A percentile compares a stretch with the other conserved stretches of the same genome.
Conservation (phyloP, 2,888 invertebrate species). For the Drosophila pegasa region DNA sequence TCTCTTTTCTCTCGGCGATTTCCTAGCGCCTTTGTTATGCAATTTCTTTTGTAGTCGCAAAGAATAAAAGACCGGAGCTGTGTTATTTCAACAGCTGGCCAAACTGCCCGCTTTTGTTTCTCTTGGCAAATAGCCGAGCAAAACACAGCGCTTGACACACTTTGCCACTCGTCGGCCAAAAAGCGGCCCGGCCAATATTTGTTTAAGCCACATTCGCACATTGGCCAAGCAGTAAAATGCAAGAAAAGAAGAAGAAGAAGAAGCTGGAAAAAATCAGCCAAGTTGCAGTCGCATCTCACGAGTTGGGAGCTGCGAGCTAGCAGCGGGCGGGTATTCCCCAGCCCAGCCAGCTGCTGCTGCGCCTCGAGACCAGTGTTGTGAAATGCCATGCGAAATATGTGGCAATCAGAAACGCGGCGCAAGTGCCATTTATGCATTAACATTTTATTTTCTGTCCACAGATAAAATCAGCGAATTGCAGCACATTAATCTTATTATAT, state of each 20-base stretch:
- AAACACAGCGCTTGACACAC: slow-evolving; percentile 61
- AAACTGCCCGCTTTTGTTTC: slow-evolving; percentile 41
- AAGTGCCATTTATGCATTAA: slow-evolving; percentile 24
- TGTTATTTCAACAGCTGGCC: slow-evolving; percentile 44
- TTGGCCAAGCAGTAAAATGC: slow-evolving; percentile 27
- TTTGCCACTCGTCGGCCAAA: slow-evolving; percentile 48
- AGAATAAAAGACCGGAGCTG: slow-evolving; percentile 42
- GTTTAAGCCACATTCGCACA: slow-evolving; percentile 29
- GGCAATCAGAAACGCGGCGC: slow-evolving; percentile 43
- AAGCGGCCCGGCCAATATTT: slow-evolving; percentile 60
- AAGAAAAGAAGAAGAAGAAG: background rate
- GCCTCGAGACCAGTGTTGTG: slow-evolving; percentile 27
- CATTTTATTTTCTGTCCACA: slow-evolving; percentile 6
- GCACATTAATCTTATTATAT: slow-evolving; percentile 36
- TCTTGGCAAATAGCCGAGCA: slow-evolving; percentile 40
- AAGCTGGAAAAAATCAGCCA: slow-evolving; percentile 17
- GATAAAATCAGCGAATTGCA: slow-evolving; percentile 45
- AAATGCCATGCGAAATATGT: slow-evolving; percentile 49
- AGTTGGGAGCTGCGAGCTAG: background rate
- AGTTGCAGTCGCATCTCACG: slow-evolving; percentile 50
- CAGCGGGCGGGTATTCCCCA: slow-evolving; percentile 2
- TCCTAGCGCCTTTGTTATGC: slow-evolving; percentile 62
- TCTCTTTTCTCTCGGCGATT: slow-evolving; percentile 55
- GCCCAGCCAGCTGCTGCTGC: background rate
- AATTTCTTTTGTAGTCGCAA: slow-evolving; percentile 52